Evolutionary conservation across 2,113 vertebrate species (phyloP).

Genomic region (Ploceus nigricollis): DNA sequence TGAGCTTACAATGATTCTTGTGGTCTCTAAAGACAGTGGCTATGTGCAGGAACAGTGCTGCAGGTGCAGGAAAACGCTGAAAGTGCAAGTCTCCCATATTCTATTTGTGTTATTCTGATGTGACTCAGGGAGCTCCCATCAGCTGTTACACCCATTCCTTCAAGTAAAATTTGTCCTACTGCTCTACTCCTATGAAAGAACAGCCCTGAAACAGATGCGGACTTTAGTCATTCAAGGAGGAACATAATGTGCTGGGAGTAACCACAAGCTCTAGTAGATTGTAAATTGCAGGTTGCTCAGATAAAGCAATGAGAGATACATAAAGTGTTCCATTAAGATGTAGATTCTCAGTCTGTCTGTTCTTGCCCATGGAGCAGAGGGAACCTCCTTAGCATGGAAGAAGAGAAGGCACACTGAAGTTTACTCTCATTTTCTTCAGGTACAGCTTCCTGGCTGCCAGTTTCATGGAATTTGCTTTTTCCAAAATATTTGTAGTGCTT

Average conservation of each 20-base stretch:
- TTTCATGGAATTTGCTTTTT: background rate
- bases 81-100: background rate
- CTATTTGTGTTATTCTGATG: background rate
- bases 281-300: background rate
- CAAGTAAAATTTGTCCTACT: background rate
- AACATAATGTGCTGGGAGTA: background rate
- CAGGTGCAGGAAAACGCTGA: background rate
- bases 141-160: background rate
- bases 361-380: background rate
- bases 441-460: background rate
- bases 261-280: background rate
- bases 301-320: background rate
- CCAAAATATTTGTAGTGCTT: background rate
- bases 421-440: background rate
- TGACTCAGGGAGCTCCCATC: background rate
- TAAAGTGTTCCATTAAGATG: background rate
- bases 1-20: background rate
- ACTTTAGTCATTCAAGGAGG: background rate
- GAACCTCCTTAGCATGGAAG: background rate
- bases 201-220: background rate
- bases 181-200: background rate
- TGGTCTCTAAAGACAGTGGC: background rate
- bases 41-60: background rate
- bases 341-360: background rate
- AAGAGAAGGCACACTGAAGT: background rate